A percentile compares a stretch with the other conserved stretches of the same genome.
Conservation (phyloP, 2,888 invertebrate species). For the Selenia dentaria region DNA sequence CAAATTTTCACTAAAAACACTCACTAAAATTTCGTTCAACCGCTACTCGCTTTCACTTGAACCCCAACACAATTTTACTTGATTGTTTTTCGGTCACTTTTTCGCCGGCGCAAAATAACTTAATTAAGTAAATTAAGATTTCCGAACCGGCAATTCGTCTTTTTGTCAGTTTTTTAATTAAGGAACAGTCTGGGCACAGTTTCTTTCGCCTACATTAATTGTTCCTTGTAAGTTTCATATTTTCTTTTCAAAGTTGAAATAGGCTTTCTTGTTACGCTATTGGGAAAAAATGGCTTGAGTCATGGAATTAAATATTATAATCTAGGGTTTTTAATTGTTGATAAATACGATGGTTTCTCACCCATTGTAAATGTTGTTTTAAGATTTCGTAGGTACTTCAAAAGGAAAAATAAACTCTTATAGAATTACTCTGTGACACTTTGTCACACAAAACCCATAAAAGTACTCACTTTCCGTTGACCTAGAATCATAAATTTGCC, state of each 20-base stretch:
- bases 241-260: slow-evolving; percentile 17
- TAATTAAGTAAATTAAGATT: slow-evolving; percentile 71
- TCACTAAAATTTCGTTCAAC: no score
- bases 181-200: slow-evolving; percentile 38
- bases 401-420: no score
- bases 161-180: slow-evolving; percentile 59
- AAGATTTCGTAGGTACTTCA: no score
- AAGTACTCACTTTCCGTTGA: no score
- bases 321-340: no score
- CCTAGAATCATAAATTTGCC: no score
- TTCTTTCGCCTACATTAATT: slow-evolving; percentile 21
- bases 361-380: no score
- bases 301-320: no score
- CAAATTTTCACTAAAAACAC: no score
- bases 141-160: slow-evolving; percentile 55
- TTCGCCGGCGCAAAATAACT: slow-evolving; percentile 49
- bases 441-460: no score
- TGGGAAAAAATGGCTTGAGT: background rate
- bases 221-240: slow-evolving; percentile 13
- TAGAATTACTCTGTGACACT: no score
- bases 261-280: slow-evolving; percentile 1
- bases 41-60: background rate
- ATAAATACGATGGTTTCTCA: no score
- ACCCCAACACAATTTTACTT: slow-evolving; percentile 24
- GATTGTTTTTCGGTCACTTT: slow-evolving; percentile 53